phyloP scores from a whole-genome alignment of 2,888 invertebrate genomes.

The Eumerus sabulonum region DNA sequence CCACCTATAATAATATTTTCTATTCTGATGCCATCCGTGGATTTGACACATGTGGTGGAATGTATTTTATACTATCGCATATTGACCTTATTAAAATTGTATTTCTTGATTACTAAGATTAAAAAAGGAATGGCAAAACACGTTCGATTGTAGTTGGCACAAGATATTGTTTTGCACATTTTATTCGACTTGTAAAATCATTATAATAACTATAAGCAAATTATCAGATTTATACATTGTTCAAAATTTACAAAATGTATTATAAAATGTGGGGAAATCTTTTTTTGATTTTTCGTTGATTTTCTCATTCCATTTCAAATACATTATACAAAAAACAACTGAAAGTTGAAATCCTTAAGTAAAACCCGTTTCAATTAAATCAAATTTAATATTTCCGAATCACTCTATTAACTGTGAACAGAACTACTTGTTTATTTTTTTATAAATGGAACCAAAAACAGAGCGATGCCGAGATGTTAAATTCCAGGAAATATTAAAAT shows the following conservation, averaged over 20 bases:
- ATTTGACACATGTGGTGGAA: too few species aligned
- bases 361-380: slow-evolving; percentile 8
- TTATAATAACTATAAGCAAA: slow-evolving; percentile 61
- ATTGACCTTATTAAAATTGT: too few species aligned
- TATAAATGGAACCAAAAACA: slow-evolving; percentile 53
- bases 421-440: slow-evolving; percentile 27
- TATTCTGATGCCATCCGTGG: too few species aligned
- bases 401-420: slow-evolving; percentile 1
- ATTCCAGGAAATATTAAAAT: slow-evolving; percentile 1
- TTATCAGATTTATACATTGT: slow-evolving; percentile 51
- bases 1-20: too few species aligned
- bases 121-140: slow-evolving; percentile 4
- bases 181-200: slow-evolving; percentile 61
- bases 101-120: too few species aligned
- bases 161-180: slow-evolving; percentile 47
- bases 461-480: slow-evolving; percentile 2
- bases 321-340: background rate
- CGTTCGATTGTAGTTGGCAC: slow-evolving; percentile 18
- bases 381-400: background rate
- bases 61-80: too few species aligned
- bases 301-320: slow-evolving; percentile 23
- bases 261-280: slow-evolving; percentile 28
- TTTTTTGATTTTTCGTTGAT: slow-evolving; percentile 22
- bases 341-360: slow-evolving; percentile 1
- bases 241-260: slow-evolving; percentile 35